These are phyloP conservation scores for Psilopogon haemacephalus DNA, from an alignment of 2,113 vertebrate species.

Conservation along the genomic window DNA sequence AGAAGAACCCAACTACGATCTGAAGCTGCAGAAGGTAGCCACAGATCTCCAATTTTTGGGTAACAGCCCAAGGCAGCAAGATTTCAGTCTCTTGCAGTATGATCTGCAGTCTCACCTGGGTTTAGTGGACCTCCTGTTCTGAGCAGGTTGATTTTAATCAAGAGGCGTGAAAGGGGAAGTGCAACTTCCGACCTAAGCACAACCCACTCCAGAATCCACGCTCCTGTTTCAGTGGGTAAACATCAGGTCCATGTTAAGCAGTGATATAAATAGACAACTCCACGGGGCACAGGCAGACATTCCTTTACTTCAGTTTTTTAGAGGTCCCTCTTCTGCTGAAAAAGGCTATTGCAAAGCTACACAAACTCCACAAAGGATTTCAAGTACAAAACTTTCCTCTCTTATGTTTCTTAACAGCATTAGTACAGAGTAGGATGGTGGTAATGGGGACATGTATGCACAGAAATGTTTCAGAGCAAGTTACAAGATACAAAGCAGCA, in stretches of 20 bases:
- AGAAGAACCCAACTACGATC: neutral
- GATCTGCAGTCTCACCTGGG: rapidly evolving
- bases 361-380: neutral
- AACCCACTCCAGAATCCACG: neutral
- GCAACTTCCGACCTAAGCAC: neutral
- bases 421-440: neutral
- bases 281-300: neutral
- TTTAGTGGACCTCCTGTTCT: rapidly evolving
- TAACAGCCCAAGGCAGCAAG: neutral
- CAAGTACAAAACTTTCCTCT: neutral
- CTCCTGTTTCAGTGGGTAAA: neutral
- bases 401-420: rapidly evolving
- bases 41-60: rapidly evolving
- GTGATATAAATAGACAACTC: neutral
- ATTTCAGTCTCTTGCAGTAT: neutral
- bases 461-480: neutral
- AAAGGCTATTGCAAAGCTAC: neutral
- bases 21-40: neutral
- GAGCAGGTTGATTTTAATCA: neutral
- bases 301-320: neutral
- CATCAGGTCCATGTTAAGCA: neutral
- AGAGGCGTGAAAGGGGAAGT: neutral
- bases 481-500: neutral
- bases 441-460: rapidly evolving
- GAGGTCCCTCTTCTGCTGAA: neutral